Conservation (phyloP, 2,797 vertebrate species). For the Anableps anableps region DNA sequence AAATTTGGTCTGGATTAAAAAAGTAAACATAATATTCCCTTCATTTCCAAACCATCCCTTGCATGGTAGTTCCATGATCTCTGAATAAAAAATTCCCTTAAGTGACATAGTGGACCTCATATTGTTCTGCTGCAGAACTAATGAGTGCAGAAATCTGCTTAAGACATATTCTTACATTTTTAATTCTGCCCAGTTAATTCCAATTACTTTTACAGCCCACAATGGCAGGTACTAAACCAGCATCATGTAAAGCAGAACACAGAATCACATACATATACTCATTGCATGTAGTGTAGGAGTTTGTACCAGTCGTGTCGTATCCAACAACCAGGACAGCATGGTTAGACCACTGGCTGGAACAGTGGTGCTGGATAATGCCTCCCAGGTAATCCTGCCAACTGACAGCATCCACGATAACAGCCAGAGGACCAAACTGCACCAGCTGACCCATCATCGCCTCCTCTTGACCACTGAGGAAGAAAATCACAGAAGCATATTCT, state of each 20-base stretch:
- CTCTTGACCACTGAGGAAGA: constrained; percentile 81
- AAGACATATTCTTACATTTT: neutral
- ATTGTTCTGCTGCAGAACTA: neutral
- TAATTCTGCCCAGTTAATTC: neutral
- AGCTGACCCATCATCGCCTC: constrained; percentile 86
- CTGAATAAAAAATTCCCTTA: neutral
- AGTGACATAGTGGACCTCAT: neutral
- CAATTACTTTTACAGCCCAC: constrained; percentile 20
- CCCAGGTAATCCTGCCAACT: constrained; percentile 97
- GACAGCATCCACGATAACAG: constrained; percentile 87
- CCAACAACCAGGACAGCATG: constrained; percentile 91
- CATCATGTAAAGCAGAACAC: constrained; percentile 7
- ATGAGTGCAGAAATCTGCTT: constrained; percentile 9
- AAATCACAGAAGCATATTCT: neutral
- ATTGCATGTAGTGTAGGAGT: neutral
- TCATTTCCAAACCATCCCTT: neutral
- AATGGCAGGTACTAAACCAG: constrained; percentile 7
- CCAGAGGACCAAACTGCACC: constrained; percentile 84
- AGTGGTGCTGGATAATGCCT: constrained; percentile 94
- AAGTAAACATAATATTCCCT: neutral
- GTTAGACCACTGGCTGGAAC: constrained; percentile 89
- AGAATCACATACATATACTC: neutral
- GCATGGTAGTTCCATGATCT: neutral
- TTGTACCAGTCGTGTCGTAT: constrained; percentile 87
- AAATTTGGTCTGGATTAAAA: neutral